A percentile compares a stretch with the other conserved stretches of the same genome.
Conservation (phyloP, 2,797 vertebrate genomes). For the Molossus alvarezi region DNA sequence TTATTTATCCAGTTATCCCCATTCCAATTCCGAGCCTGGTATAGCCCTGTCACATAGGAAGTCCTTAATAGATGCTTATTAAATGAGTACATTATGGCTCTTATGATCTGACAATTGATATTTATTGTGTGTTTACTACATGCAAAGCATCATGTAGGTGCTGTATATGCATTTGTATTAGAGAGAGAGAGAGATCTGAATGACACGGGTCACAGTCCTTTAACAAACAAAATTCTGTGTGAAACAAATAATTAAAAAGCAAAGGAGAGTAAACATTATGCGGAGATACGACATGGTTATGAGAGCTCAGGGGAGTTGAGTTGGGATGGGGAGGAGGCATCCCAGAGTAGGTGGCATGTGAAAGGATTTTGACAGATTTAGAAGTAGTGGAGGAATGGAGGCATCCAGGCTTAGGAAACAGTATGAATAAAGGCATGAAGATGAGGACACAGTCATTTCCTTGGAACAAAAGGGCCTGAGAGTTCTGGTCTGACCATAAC, state of each 20-base stretch:
- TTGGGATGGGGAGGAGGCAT: not conserved
- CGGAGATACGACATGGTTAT: not conserved
- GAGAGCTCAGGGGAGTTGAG: not conserved
- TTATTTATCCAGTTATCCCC: constrained; percentile 31
- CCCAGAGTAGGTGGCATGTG: not conserved
- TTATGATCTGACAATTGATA: not conserved
- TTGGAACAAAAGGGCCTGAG: constrained; percentile 7
- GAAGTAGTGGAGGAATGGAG: not conserved
- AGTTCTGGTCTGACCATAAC: constrained; percentile 21
- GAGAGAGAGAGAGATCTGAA: not conserved
- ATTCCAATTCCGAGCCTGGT: constrained; percentile 30
- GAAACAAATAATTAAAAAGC: constrained; percentile 37
- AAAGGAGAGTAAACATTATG: not conserved
- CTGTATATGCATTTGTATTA: not conserved
- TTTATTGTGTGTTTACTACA: constrained; percentile 5
- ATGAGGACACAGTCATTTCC: constrained; percentile 36
- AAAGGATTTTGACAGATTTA: not conserved
- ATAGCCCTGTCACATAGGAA: constrained; percentile 14
- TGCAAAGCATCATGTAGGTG: not conserved
- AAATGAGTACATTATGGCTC: not conserved
- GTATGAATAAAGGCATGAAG: constrained; percentile 23
- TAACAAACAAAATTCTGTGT: constrained; percentile 1
- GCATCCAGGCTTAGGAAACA: not conserved
- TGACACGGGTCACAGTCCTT: not conserved
- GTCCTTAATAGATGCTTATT: constrained; percentile 52